Evolutionary conservation across 2,888 invertebrate genomes (phyloP), one percentile per base, ranked within the genome.

Genomic region (Psylliodes chrysocephalus): DNA sequence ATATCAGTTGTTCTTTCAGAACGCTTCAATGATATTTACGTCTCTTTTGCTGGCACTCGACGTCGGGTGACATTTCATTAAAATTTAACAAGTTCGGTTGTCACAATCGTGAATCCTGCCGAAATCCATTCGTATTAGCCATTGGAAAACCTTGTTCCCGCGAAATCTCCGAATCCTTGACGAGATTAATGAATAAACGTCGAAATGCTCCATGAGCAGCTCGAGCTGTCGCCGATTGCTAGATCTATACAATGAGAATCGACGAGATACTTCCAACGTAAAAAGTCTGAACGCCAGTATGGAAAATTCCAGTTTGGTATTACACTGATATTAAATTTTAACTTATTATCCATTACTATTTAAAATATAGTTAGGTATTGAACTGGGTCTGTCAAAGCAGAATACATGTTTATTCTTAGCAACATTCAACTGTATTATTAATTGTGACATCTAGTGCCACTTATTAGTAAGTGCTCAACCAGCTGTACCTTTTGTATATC

Each of bases 101-200:
- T 30, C 42, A 30, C 28, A 54, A 42, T 42, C 44, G 44, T 30
- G n/a, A 54, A 42, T 42, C 44, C 51, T 30, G n/a, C 52, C 42
- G 33, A 51, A 62, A 65, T 60, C 60, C 64, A 49, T 56, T 57
- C 38, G 53, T 52, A 59, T 40, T 51, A 51, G 59, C 59, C 44
- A 62, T 51, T 49, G 56, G 19, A 49, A 56, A 62, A 56, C 56
- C 56, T 52, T 57, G 35, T 59, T 57, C 35, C 47, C 33, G 30
- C 30, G 25, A 35, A 60, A 60, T 60, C 59, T 44, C 42, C 18
- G 51, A 60, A 67, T 55, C 53, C 62, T 40, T 62, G 57, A 57
- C 57, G 47, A 60, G 66, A 67, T 69, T 69, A 65, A 64, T 69
- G 65, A 56, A 61, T 49, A 49, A 65, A 68, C 47, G 64, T 63